These are phyloP conservation scores for Cataglyphis rosenhaueri DNA, from an alignment of 2,888 invertebrate species.

Conservation along the genomic window DNA sequence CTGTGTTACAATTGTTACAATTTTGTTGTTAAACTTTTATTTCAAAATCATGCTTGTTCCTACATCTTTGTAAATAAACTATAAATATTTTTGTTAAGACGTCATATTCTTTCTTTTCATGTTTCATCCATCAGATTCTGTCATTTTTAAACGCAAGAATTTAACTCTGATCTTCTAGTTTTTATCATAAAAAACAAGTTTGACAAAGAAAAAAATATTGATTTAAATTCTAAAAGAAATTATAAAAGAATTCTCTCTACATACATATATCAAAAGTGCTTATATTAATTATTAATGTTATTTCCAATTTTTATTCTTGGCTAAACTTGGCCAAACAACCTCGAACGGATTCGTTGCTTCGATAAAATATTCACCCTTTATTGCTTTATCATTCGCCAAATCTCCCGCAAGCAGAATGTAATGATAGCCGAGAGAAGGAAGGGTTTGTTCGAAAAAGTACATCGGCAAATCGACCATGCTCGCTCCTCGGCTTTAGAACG, in stretches of 20 bases:
- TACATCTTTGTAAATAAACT: conserved; percentile 74
- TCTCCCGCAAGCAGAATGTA: conserved; percentile 48
- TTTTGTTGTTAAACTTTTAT: conserved; percentile 23
- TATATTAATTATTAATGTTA: background rate
- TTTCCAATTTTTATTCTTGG: background rate
- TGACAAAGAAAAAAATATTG: background rate
- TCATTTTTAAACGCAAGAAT: background rate
- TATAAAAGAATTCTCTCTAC: background rate
- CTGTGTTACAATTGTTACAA: background rate
- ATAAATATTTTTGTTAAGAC: conserved; percentile 67
- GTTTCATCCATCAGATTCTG: background rate
- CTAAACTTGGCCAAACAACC: background rate
- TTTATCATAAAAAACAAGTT: background rate
- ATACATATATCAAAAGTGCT: background rate
- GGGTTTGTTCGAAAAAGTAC: conserved; percentile 54
- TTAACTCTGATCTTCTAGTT: background rate
- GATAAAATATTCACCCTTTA: conserved; percentile 17
- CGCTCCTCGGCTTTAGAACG: conserved; percentile 7
- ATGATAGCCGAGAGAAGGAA: conserved; percentile 51
- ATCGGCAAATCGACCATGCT: conserved; percentile 55
- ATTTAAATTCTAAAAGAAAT: background rate
- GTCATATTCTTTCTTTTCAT: background rate
- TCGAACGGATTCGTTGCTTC: background rate
- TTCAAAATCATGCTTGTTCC: conserved; percentile 40
- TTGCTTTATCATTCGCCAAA: conserved; percentile 19